phyloP scores from a whole-genome alignment of 2,113 vertebrate species.

The Protobothrops flavoviridis region DNA sequence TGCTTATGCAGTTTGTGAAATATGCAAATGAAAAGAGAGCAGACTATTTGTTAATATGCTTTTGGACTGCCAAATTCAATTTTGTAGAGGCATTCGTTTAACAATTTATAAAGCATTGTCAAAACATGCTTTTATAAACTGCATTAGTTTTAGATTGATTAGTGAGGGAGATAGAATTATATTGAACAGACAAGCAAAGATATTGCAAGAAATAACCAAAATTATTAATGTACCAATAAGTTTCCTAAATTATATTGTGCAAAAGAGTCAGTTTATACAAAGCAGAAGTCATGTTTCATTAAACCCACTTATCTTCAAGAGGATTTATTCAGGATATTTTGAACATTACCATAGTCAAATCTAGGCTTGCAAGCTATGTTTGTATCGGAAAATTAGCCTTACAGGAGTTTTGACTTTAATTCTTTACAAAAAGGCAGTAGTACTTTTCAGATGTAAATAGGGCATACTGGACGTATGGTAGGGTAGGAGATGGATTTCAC shows the following conservation, averaged over 20 bases:
- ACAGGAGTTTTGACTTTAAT: neutral
- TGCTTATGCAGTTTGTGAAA: neutral
- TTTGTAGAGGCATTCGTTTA: neutral
- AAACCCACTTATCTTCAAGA: neutral
- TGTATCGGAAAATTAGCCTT: neutral
- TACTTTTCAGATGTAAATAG: neutral
- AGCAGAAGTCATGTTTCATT: neutral
- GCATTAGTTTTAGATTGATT: neutral
- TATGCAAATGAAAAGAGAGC: neutral
- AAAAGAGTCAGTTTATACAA: neutral
- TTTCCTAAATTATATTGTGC: neutral
- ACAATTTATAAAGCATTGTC: neutral
- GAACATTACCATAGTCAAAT: neutral
- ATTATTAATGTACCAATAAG: neutral
- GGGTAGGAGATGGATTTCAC: neutral
- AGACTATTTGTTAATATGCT: neutral
- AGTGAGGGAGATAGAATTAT: neutral
- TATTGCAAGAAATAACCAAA: neutral
- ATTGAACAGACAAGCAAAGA: neutral
- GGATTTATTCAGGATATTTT: neutral
- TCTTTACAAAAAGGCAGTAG: neutral
- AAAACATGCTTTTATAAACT: neutral
- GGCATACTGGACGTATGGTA: neutral
- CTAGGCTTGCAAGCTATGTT: neutral
- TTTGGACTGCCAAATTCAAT: neutral